phyloP scores from a whole-genome alignment of 2,888 invertebrate species.

The Apantesis nais region DNA sequence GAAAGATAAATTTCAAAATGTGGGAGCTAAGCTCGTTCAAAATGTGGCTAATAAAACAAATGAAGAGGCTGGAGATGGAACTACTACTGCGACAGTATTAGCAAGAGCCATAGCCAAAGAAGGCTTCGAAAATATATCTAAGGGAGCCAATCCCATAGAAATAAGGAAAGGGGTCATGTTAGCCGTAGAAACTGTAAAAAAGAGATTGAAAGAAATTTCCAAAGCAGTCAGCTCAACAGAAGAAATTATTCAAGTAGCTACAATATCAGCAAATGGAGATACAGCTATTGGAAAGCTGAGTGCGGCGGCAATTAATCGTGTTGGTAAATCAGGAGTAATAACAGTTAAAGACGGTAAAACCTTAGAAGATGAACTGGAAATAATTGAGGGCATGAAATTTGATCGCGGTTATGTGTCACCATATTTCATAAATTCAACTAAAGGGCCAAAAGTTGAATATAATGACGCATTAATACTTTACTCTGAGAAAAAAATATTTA shows the following conservation, averaged over 20 bases:
- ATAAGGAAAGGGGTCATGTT: constrained; percentile 95
- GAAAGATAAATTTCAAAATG: constrained; percentile 99
- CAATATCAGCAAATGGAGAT: constrained; percentile 99
- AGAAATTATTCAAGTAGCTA: constrained; percentile 99
- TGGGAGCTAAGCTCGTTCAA: constrained; percentile 98
- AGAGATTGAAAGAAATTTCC: constrained; percentile 93
- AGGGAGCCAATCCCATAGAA: constrained; percentile 98
- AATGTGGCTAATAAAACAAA: constrained; percentile 99
- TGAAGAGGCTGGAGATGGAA: constrained; percentile 99
- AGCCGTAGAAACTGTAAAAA: constrained; percentile 96
- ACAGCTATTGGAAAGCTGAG: constrained; percentile 95
- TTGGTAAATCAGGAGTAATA: constrained; percentile 99
- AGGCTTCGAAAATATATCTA: constrained; percentile 98
- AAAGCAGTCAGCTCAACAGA: constrained; percentile 97
- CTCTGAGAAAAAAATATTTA: constrained; percentile 98
- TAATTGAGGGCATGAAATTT: constrained; percentile 99
- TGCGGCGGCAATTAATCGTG: constrained; percentile 97
- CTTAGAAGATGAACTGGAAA: constrained; percentile 95
- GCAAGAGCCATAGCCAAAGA: constrained; percentile 99
- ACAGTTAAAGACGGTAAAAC: constrained; percentile 99
- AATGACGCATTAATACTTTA: constrained; percentile 96
- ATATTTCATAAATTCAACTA: constrained; percentile 99
- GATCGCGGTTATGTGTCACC: constrained; percentile 99
- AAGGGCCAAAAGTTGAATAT: constrained; percentile 98
- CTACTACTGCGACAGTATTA: constrained; percentile 98